A percentile compares a stretch with the other conserved stretches of the same genome.
phyloP scores from a whole-genome alignment of 2,888 invertebrate genomes.

The Silvanus unidentatus region DNA sequence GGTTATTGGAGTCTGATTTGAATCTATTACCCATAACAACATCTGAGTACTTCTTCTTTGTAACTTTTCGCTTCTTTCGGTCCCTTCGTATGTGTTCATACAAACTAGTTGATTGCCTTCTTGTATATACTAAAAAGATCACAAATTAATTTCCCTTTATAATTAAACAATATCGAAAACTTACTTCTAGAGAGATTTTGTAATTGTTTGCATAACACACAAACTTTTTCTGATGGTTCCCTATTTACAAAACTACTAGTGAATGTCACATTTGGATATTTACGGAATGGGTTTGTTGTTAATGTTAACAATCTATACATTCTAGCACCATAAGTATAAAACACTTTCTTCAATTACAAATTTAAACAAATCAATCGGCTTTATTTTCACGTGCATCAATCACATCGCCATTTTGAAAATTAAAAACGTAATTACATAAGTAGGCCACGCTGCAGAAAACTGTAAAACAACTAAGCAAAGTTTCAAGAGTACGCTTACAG shows the following conservation, averaged over 20 bases:
- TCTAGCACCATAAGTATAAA: too few relatives aligned
- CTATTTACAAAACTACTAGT: constrained; percentile 20
- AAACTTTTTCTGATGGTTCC: constrained; percentile 28
- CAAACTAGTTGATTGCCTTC: constrained; percentile 34
- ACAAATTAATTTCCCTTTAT: constrained; percentile 3
- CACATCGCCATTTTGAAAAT: constrained; percentile 2
- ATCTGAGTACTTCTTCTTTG: constrained; percentile 54
- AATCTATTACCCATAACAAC: constrained; percentile 56
- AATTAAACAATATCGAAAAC: constrained; percentile 7
- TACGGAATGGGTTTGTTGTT: constrained; percentile 26
- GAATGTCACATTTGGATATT: constrained; percentile 30
- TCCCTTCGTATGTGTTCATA: constrained; percentile 25
- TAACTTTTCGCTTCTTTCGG: constrained; percentile 26
- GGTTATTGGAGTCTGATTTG: too few relatives aligned
- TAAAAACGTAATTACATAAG: neutral
- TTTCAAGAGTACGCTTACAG: too few relatives aligned
- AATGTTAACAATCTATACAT: constrained; percentile 34
- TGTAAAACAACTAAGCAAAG: too few relatives aligned
- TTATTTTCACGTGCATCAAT: constrained; percentile 4
- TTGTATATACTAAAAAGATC: constrained; percentile 19
- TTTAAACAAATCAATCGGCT: neutral
- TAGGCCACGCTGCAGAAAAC: too few relatives aligned
- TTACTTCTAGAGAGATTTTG: constrained; percentile 29
- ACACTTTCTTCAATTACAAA: too few relatives aligned
- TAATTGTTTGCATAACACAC: constrained; percentile 37